phyloP scores from a whole-genome alignment of 2,113 vertebrate genomes.

The Rhagologus leucostigma region DNA sequence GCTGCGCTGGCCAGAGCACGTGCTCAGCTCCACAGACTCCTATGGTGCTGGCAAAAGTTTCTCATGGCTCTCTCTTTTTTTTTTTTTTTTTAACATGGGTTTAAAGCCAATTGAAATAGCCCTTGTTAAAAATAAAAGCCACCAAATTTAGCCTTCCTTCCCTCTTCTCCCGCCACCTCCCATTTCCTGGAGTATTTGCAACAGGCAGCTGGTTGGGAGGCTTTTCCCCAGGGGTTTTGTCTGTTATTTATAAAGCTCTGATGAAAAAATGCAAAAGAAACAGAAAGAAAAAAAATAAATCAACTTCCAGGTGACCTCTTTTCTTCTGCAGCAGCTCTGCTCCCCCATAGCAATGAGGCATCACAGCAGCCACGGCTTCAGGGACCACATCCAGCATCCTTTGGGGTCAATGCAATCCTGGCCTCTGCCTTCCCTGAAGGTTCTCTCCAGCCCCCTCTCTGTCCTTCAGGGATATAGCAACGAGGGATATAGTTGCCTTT shows the following conservation, averaged over 20 bases:
- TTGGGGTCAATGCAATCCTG: neutral
- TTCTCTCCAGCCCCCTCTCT: neutral
- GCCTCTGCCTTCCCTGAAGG: neutral
- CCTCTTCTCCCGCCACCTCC: neutral
- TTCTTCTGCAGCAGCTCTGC: neutral
- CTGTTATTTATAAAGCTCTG: constrained; percentile 43
- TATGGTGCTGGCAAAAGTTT: neutral
- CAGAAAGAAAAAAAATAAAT: neutral
- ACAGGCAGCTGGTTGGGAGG: constrained; percentile 4
- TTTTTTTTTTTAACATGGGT: neutral
- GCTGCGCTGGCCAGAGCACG: fast-evolving
- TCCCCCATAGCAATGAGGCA: neutral
- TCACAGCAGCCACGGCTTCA: neutral
- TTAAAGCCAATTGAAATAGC: constrained; percentile 25
- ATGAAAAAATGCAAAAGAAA: constrained; percentile 31
- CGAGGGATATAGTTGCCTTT: neutral
- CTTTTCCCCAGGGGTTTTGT: constrained; percentile 1
- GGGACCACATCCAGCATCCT: neutral
- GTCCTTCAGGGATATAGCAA: neutral
- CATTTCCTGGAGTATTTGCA: constrained; percentile 43
- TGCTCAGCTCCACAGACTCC: neutral
- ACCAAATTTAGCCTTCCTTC: constrained; percentile 59
- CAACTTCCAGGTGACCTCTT: constrained; percentile 53
- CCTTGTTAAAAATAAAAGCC: constrained; percentile 53
- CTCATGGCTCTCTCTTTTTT: neutral